Conservation (phyloP, 2,113 vertebrate genomes). For the Toxostoma redivivum region DNA sequence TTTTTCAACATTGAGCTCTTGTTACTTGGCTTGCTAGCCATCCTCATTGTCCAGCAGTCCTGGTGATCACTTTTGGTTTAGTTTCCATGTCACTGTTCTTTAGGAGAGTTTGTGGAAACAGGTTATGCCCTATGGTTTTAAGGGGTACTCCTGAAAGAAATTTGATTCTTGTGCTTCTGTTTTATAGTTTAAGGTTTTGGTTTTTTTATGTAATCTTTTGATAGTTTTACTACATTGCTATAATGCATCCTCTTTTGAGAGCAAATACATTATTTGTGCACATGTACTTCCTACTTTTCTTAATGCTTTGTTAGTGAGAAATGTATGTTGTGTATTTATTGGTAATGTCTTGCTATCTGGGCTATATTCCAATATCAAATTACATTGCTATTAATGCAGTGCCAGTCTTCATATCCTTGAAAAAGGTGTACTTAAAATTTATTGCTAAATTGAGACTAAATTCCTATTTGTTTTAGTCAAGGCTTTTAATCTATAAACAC, state of each 20-base stretch:
- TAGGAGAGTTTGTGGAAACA: neutral
- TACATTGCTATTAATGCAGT: neutral
- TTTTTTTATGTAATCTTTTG: neutral
- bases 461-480: slow-evolving; percentile 7
- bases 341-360: neutral
- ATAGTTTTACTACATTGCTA: neutral
- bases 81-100: neutral
- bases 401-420: neutral
- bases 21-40: neutral
- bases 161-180: neutral
- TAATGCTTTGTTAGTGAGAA: neutral
- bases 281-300: neutral
- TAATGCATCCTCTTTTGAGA: neutral
- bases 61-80: neutral
- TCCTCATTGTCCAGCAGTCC: neutral
- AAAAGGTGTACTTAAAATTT: neutral
- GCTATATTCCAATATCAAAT: neutral
- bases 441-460: slow-evolving; percentile 4
- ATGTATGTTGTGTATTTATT: neutral
- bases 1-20: neutral
- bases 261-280: neutral
- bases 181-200: neutral
- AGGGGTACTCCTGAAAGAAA: neutral
- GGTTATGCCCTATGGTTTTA: neutral
- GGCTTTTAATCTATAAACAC: slow-evolving; percentile 33